These are phyloP conservation scores for Hydrolagus affinis DNA, from an alignment of 2,113 vertebrate genomes.

Conservation along the genomic window DNA sequence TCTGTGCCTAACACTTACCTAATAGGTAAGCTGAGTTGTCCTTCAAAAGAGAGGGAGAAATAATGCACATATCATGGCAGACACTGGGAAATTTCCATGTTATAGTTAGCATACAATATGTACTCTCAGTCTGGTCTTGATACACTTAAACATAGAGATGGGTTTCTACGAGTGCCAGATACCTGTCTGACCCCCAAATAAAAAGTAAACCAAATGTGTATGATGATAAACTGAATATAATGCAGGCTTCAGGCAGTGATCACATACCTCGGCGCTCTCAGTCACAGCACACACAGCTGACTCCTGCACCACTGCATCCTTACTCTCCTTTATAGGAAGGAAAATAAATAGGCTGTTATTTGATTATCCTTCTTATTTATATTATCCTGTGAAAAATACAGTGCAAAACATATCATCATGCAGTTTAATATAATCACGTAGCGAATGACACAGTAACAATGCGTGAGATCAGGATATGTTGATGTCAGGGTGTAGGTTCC, in stretches of 20 bases:
- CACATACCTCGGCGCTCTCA: slow-evolving; percentile 50
- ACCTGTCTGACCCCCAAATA: too few relatives aligned
- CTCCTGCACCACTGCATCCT: slow-evolving; percentile 44
- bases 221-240: not conserved
- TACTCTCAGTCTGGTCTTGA: too few relatives aligned
- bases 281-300: slow-evolving; percentile 46
- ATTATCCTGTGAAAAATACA: not conserved
- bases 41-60: too few relatives aligned
- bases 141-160: too few relatives aligned
- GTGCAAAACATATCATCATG: not conserved
- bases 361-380: not conserved
- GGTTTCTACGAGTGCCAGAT: too few relatives aligned
- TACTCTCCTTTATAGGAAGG: slow-evolving; percentile 45
- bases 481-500: not conserved
- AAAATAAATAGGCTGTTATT: slow-evolving; percentile 34
- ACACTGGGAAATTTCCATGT: too few relatives aligned
- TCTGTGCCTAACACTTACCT: too few relatives aligned
- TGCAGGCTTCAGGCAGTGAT: not conserved
- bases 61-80: too few relatives aligned
- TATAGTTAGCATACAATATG: too few relatives aligned
- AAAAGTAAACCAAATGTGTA: too few relatives aligned
- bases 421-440: not conserved
- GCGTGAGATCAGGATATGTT: not conserved
- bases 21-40: too few relatives aligned
- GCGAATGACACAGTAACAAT: not conserved